Conservation (phyloP, 2,113 vertebrate genomes). For the Epinephelus lanceolatus region DNA sequence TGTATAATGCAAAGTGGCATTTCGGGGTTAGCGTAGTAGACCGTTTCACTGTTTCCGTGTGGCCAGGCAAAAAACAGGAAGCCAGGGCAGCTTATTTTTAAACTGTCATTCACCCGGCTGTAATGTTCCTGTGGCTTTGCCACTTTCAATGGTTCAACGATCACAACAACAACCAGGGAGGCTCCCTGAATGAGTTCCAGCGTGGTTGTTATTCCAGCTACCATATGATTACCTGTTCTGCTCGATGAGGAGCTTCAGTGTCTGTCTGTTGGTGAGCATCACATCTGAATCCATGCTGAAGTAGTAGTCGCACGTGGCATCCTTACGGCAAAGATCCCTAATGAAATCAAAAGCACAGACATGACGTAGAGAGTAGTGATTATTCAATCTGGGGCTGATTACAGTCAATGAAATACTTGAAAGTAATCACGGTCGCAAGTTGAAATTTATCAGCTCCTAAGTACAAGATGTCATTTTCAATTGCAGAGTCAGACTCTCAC, state of each 20-base stretch:
- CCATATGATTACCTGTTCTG: slow-evolving; percentile 92
- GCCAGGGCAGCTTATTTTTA: slow-evolving; percentile 76
- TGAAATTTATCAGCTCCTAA: neutral
- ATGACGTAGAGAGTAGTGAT: slow-evolving; percentile 33
- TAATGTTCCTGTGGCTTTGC: slow-evolving; percentile 75
- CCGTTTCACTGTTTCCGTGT: slow-evolving; percentile 60
- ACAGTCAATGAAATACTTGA: slow-evolving; percentile 44
- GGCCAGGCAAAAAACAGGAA: slow-evolving; percentile 75
- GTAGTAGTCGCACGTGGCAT: slow-evolving; percentile 91
- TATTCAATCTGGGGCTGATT: slow-evolving; percentile 35
- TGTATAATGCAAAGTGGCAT: slow-evolving; percentile 70
- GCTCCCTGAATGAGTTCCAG: slow-evolving; percentile 6
- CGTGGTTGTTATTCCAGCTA: neutral
- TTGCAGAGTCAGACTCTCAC: slow-evolving; percentile 24
- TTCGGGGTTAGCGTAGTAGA: slow-evolving; percentile 51
- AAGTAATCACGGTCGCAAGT: slow-evolving; percentile 24
- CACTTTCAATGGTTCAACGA: slow-evolving; percentile 47
- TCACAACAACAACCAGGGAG: slow-evolving; percentile 35
- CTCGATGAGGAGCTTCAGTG: slow-evolving; percentile 94
- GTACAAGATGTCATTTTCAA: neutral
- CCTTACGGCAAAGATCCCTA: slow-evolving; percentile 94
- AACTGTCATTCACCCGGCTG: slow-evolving; percentile 58
- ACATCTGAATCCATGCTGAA: slow-evolving; percentile 96
- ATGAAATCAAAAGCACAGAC: slow-evolving; percentile 51
- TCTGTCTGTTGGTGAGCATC: slow-evolving; percentile 92